Conservation (phyloP, 2,888 invertebrate genomes). For the Hemicrepidius hirtus region DNA sequence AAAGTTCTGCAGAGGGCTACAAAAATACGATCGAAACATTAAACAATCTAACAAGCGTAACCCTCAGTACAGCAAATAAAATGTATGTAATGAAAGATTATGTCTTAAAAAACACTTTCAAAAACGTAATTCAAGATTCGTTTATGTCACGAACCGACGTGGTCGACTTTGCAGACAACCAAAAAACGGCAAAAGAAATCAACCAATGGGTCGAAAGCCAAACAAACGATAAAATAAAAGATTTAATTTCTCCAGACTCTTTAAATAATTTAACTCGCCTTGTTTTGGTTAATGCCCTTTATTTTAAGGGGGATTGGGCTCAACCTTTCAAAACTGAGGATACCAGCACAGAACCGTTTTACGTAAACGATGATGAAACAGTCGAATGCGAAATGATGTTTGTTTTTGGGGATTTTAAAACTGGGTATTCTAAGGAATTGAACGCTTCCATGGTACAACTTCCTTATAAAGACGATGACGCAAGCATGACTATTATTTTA, state of each 20-base stretch:
- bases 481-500: slow-evolving; percentile 85
- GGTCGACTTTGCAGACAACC: slow-evolving; percentile 76
- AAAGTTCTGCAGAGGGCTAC: slow-evolving; percentile 59
- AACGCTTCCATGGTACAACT: slow-evolving; percentile 81
- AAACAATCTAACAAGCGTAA: slow-evolving; percentile 72
- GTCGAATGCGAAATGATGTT: slow-evolving; percentile 85
- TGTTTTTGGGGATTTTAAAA: slow-evolving; percentile 74
- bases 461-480: slow-evolving; percentile 80
- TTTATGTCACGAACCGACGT: slow-evolving; percentile 80
- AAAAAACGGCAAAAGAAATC: slow-evolving; percentile 76
- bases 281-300: slow-evolving; percentile 88
- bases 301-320: slow-evolving; percentile 88
- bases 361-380: slow-evolving; percentile 73
- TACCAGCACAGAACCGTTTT: slow-evolving; percentile 81
- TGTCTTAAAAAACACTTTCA: slow-evolving; percentile 74
- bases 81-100: slow-evolving; percentile 76
- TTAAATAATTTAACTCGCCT: slow-evolving; percentile 77
- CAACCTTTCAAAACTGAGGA: slow-evolving; percentile 76
- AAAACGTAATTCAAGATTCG: slow-evolving; percentile 75
- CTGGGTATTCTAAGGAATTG: slow-evolving; percentile 72
- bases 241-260: slow-evolving; percentile 79
- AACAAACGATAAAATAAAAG: slow-evolving; percentile 88
- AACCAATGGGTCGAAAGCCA: slow-evolving; percentile 88
- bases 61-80: slow-evolving; percentile 82
- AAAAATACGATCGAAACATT: slow-evolving; percentile 61